phyloP scores from a whole-genome alignment of 2,113 vertebrate genomes.

The Polypterus bichir region DNA sequence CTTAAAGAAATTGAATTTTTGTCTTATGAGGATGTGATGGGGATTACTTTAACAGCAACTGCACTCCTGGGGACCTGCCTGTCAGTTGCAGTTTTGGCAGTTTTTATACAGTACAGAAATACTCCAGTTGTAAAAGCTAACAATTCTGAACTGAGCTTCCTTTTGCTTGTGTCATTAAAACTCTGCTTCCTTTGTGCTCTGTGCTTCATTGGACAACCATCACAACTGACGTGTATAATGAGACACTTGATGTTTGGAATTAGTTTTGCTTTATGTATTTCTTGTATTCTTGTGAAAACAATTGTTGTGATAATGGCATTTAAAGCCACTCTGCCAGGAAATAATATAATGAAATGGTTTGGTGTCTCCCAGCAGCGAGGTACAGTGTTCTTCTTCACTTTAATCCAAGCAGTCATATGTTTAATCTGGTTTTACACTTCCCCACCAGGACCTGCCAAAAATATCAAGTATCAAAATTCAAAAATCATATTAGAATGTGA shows the following conservation, averaged over 20 bases:
- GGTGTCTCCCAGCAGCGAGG: background rate
- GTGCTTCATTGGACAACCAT: background rate
- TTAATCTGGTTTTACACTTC: background rate
- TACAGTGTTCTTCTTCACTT: background rate
- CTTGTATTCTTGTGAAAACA: background rate
- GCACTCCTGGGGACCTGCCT: constrained; percentile 5
- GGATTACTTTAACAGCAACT: constrained; percentile 6
- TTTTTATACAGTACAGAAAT: constrained; percentile 11
- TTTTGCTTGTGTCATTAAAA: constrained; percentile 6
- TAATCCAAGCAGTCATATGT: background rate
- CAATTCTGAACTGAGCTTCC: constrained; percentile 13
- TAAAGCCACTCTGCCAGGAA: background rate
- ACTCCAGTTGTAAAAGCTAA: constrained; percentile 12
- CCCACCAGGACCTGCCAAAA: background rate
- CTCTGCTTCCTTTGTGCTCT: constrained; percentile 1
- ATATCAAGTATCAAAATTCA: background rate
- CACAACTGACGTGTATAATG: background rate
- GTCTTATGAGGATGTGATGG: constrained; percentile 4
- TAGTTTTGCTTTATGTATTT: background rate
- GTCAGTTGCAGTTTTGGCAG: constrained; percentile 2
- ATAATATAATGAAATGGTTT: background rate
- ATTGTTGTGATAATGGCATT: background rate
- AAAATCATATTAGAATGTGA: constrained; percentile 2
- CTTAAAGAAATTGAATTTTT: constrained; percentile 8
- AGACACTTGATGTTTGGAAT: background rate